Evolutionary conservation across 2,113 vertebrate species (phyloP).

Genomic region (Pelecanus crispus): DNA sequence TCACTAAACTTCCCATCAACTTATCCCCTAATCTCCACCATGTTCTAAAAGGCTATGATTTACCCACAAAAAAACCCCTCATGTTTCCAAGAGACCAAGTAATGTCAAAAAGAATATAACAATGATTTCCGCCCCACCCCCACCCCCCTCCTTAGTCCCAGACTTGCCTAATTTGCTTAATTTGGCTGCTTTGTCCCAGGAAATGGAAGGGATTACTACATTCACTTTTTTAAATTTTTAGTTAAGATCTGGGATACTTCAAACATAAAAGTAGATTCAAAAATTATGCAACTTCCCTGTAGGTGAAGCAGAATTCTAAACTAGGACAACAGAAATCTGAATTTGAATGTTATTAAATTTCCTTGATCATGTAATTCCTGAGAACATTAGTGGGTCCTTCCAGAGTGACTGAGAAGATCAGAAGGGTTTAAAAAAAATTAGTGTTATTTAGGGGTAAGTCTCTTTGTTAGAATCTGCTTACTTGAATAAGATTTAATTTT

Average conservation of each 20-base stretch:
- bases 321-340: background rate
- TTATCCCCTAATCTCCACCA: background rate
- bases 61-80: background rate
- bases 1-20: background rate
- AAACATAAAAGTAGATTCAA: background rate
- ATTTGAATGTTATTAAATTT: background rate
- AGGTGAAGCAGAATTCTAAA: background rate
- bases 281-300: background rate
- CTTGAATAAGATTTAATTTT: background rate
- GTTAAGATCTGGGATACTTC: background rate
- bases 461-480: background rate
- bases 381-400: fast-evolving
- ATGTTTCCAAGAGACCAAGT: background rate
- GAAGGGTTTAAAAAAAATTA: background rate
- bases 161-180: background rate
- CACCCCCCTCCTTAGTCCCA: too few relatives aligned
- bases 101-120: background rate
- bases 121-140: background rate
- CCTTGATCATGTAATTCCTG: background rate
- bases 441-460: background rate
- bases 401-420: background rate
- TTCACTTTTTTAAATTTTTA: background rate
- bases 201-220: background rate
- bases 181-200: background rate
- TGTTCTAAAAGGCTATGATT: background rate